These are phyloP conservation scores for Avahi laniger DNA, from an alignment of 2,797 vertebrate species.

Conservation along the genomic window DNA sequence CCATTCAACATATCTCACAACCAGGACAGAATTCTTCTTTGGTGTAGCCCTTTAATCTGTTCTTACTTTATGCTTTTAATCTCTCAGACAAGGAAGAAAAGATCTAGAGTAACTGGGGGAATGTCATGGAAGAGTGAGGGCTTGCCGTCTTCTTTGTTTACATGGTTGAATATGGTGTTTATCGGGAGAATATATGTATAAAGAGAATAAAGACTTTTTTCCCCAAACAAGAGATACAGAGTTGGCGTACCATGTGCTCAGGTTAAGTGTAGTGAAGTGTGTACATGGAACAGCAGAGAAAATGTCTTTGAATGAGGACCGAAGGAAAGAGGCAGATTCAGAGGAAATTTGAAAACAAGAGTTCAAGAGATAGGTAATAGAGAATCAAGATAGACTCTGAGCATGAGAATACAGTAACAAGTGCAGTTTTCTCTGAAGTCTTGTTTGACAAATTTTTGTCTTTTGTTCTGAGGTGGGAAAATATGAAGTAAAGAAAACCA, in stretches of 20 bases:
- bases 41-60: neutral
- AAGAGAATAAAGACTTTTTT: neutral
- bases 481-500: neutral
- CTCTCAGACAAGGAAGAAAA: neutral
- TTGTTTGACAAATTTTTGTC: neutral
- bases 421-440: neutral
- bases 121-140: neutral
- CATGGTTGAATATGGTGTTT: neutral
- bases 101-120: neutral
- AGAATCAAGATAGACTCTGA: neutral
- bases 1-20: neutral
- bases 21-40: neutral
- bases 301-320: neutral
- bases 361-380: neutral
- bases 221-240: neutral
- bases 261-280: neutral
- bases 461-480: neutral
- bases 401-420: neutral
- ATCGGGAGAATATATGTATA: neutral
- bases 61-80: neutral
- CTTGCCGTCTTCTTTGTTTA: neutral
- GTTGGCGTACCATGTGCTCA: neutral
- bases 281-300: neutral
- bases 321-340: neutral
- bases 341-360: neutral